Evolutionary conservation across 1,140 invertebrate genomes (phyloP).

Genomic region (Aphaenogaster ashmeadi): DNA sequence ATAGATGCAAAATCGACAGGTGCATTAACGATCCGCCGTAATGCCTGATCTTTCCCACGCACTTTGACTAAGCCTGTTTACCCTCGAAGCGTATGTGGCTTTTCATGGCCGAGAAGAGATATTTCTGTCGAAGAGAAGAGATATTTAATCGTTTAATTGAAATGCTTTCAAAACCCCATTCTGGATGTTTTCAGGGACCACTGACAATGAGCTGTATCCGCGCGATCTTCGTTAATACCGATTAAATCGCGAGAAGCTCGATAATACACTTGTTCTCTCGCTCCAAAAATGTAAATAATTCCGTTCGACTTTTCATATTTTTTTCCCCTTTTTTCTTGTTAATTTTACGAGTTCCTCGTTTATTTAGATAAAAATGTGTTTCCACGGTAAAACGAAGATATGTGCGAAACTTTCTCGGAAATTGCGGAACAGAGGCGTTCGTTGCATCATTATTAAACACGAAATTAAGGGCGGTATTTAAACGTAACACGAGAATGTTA

Average conservation of each 20-base stretch:
- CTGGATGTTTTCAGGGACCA: not conserved
- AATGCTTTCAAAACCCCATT: not conserved
- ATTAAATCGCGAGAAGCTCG: not conserved
- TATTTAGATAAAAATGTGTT: slow-evolving; percentile 28
- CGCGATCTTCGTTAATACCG: not conserved
- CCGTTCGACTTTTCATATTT: not conserved
- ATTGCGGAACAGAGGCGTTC: slow-evolving; percentile 16
- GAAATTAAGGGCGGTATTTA: slow-evolving; percentile 39
- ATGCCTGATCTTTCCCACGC: not conserved
- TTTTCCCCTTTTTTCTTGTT: not conserved
- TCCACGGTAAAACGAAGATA: slow-evolving; percentile 6
- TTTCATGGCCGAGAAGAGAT: not conserved
- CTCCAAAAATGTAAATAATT: slow-evolving; percentile 18
- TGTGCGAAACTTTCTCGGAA: slow-evolving; percentile 27
- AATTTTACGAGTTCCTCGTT: not conserved
- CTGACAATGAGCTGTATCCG: not conserved
- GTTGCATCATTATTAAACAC: slow-evolving; percentile 16
- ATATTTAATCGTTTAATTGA: not conserved
- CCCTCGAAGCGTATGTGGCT: not conserved
- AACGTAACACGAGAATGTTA: slow-evolving; percentile 10
- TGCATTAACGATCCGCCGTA: not conserved
- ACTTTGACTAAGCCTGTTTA: not conserved
- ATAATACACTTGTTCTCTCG: not conserved
- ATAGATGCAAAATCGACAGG: not conserved
- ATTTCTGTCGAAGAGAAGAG: not conserved